These are phyloP conservation scores for Meteorus sp. DNA, from an alignment of 1,140 invertebrate species.

Conservation along the genomic window DNA sequence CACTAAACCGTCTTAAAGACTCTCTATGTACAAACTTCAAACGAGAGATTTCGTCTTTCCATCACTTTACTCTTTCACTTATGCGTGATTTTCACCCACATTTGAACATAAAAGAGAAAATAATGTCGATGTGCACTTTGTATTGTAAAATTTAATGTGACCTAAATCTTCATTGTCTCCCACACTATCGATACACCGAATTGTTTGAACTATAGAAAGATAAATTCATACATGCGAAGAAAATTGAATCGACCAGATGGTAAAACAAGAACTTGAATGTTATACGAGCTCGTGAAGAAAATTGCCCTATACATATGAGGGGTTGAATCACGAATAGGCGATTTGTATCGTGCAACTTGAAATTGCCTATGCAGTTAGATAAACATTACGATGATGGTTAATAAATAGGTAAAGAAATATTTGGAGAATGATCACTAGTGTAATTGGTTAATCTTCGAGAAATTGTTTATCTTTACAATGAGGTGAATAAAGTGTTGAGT, in stretches of 20 bases:
- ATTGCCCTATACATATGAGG: slow-evolving; percentile 24
- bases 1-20: background rate
- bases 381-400: too few relatives aligned
- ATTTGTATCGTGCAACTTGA: slow-evolving; percentile 24
- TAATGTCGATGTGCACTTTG: too few relatives aligned
- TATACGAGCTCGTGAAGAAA: too few relatives aligned
- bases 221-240: background rate
- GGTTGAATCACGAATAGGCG: slow-evolving; percentile 38
- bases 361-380: too few relatives aligned
- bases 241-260: background rate
- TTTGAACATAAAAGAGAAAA: too few relatives aligned
- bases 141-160: background rate
- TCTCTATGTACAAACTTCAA: background rate
- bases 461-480: too few relatives aligned
- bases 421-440: too few relatives aligned
- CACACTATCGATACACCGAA: too few relatives aligned
- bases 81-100: background rate
- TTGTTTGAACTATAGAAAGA: background rate
- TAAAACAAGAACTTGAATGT: background rate
- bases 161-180: too few relatives aligned
- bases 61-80: background rate
- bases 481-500: too few relatives aligned
- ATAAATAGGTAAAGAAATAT: too few relatives aligned
- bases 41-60: background rate
- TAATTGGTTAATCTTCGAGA: too few relatives aligned